phyloP scores from a whole-genome alignment of 2,113 vertebrate species.

The Psammodynastes pulverulentus region DNA sequence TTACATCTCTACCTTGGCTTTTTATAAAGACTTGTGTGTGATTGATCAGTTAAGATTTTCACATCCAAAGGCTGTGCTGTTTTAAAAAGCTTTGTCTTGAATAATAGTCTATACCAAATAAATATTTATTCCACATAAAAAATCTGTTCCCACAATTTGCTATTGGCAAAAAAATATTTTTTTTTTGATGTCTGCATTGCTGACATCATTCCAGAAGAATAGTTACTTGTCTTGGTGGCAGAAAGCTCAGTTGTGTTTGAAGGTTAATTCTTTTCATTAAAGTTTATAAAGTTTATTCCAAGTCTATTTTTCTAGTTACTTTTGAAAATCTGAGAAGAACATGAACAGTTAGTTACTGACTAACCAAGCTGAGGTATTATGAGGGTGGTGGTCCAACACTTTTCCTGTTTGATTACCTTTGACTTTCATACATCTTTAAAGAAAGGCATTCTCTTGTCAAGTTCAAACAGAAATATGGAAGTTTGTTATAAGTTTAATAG shows the following conservation, averaged over 20 bases:
- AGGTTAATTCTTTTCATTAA: not conserved
- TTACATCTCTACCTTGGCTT: not conserved
- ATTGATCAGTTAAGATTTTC: conserved; percentile 25
- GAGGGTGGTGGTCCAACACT: not conserved
- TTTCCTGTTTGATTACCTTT: not conserved
- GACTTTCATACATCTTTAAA: not conserved
- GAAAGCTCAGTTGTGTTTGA: not conserved
- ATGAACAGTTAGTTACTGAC: not conserved
- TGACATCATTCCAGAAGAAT: not conserved
- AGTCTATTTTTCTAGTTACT: not conserved
- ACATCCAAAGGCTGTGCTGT: conserved; percentile 20
- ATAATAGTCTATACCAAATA: conserved; percentile 10
- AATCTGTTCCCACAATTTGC: not conserved
- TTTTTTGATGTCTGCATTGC: not conserved
- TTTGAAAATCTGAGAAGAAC: not conserved
- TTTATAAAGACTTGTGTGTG: conserved; percentile 6
- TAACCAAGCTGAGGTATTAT: not conserved
- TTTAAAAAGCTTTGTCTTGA: conserved; percentile 22
- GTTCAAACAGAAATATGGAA: not conserved
- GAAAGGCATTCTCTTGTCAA: not conserved
- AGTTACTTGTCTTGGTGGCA: not conserved
- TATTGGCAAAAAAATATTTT: not conserved
- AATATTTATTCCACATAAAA: conserved; percentile 9
- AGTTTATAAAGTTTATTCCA: not conserved
- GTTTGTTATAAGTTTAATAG: not conserved